Base-by-base conservation (phyloP, 2,113 vertebrate species). In the Hippocampus zosterae region DNA sequence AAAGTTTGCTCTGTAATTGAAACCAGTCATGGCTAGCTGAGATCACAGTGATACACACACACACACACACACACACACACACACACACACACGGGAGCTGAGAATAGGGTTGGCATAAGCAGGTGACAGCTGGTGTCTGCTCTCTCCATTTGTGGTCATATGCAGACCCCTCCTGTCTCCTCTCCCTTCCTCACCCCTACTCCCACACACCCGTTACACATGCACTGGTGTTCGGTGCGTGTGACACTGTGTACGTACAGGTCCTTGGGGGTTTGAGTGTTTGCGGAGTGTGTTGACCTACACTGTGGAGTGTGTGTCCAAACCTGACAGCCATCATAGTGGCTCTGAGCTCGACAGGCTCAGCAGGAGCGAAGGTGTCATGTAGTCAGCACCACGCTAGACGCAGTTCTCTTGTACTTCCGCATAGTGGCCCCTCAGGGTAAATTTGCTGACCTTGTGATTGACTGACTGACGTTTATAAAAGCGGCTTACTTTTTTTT, bases 121-220 rank as follows among this genome's bases (percentile, higher is more conserved):
- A 86, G 81, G 87, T 90, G 91, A 91, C 91, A 92, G 92, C 91
- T 92, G 91, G 85, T 90, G 86, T 90, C 88, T 88, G 84, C 82
- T 80, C 84, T 88, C 75, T 90, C 88, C 85, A 90, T 90, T 90
- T 90, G 87, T 90, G 81, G 89, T 89, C 78, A 84, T 76, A 85
- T 77, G 72, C 75, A 81, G 86, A 85, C 83, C 80, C 83, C 68
- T 84, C 81, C 75, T 78, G 64, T 73, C 74, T 29, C 69, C 46
- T 64, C 67, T 66, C 59, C 71, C 71, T 59, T 52, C 61, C 71
- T 72, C 52, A 46, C 64, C 60, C 72, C 52, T 50, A 66, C 61
- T 65, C 71, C 78, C 80, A 82, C 78, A 70, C 77, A 81, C 79
- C 76, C 69, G 70, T 76, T 80, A 76, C 81, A 77, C 85, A 76